These are phyloP conservation scores for Polydrusus cervinus DNA, from an alignment of 2,888 invertebrate genomes.

Conservation along the genomic window DNA sequence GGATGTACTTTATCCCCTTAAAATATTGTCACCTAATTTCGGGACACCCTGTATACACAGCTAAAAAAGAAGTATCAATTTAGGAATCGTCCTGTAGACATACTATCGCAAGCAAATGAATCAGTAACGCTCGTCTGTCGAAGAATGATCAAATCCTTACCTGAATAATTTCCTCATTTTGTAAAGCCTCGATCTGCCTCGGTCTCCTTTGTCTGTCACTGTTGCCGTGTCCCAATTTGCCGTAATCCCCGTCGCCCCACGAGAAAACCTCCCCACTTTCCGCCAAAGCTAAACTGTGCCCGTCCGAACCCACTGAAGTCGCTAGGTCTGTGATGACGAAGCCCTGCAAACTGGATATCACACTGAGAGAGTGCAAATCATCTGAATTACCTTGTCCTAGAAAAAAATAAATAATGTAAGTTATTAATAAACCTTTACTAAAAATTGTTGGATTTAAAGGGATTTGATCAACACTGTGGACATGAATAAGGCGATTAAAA, in stretches of 20 bases:
- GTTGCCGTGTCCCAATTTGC: slow-evolving; percentile 79
- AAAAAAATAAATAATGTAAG: background rate
- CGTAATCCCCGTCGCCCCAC: slow-evolving; percentile 81
- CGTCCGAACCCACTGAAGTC: slow-evolving; percentile 79
- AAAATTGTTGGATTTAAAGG: background rate
- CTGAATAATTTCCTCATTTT: slow-evolving; percentile 76
- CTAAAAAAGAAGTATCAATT: too few relatives aligned
- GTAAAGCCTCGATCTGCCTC: slow-evolving; percentile 77
- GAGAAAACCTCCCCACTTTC: slow-evolving; percentile 80
- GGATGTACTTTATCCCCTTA: too few relatives aligned
- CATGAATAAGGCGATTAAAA: too few relatives aligned
- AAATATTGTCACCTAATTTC: too few relatives aligned
- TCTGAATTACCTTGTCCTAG: slow-evolving; percentile 76
- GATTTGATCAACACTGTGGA: background rate
- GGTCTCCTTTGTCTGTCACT: slow-evolving; percentile 78
- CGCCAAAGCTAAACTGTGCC: slow-evolving; percentile 78
- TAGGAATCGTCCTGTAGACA: too few relatives aligned
- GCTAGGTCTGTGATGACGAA: slow-evolving; percentile 78
- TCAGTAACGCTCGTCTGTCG: background rate
- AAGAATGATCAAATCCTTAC: too few relatives aligned
- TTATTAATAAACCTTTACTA: too few relatives aligned
- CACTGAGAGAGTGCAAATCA: slow-evolving; percentile 74
- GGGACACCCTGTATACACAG: too few relatives aligned
- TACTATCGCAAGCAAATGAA: too few relatives aligned
- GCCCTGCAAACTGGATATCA: slow-evolving; percentile 77